phyloP scores from a whole-genome alignment of 2,113 vertebrate species.

The Taxidea taxus region DNA sequence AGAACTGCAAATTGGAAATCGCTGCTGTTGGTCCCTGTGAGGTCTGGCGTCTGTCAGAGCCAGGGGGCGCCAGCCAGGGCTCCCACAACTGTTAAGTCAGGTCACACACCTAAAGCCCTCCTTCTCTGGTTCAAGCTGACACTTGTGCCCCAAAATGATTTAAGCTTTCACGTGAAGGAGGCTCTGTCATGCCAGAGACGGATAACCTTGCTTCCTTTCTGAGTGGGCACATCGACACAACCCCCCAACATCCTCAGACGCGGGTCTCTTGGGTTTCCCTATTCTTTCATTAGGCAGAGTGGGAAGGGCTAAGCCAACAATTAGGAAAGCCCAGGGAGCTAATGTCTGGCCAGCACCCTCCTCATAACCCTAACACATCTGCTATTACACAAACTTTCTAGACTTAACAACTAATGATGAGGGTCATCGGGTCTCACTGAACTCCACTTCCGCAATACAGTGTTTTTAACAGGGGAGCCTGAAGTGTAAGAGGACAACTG shows the following conservation, averaged over 20 bases:
- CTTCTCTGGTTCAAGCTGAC: neutral
- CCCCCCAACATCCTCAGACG: neutral
- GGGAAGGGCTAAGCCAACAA: neutral
- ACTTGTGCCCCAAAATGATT: neutral
- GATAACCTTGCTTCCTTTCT: neutral
- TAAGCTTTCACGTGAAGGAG: neutral
- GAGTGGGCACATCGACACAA: neutral
- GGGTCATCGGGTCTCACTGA: neutral
- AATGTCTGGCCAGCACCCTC: neutral
- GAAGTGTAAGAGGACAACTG: neutral
- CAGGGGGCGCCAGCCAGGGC: neutral
- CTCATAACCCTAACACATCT: too few species aligned
- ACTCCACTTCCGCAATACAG: neutral
- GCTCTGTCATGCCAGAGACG: neutral
- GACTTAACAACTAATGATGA: neutral
- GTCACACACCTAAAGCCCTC: neutral
- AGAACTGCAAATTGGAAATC: conserved; percentile 71
- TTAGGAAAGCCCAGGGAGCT: neutral
- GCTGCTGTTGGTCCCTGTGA: neutral
- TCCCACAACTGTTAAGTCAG: neutral
- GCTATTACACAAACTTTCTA: neutral
- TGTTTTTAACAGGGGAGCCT: neutral
- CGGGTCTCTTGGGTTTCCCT: neutral
- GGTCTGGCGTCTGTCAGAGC: neutral
- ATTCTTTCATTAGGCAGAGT: neutral